Evolutionary conservation across 2,113 vertebrate genomes (phyloP), one percentile per base, ranked within the genome.

Genomic region (Aplodontia rufa): DNA sequence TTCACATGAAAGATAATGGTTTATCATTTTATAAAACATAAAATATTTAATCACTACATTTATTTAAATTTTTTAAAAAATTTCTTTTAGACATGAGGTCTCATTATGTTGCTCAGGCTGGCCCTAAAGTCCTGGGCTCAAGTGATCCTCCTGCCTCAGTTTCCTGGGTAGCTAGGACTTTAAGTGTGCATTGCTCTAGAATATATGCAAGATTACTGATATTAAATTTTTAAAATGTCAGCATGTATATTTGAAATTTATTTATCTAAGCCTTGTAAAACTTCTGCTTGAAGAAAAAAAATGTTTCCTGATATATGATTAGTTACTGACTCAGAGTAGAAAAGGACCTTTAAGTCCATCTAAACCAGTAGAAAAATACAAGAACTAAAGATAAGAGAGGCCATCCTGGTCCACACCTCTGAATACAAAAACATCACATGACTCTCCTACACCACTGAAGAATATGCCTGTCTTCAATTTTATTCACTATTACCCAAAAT

Each of bases 21-120:
- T 85, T 81, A 26, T 55, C 5, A 37, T 74, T 86, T 94, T 91
- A 95, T 97, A 96, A 85, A 96, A 51, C 45, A 93, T 75, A 79
- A 96, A 97, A 93, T 95, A 97, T 88, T 96, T 97, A 96, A 97
- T 97, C 80, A 79, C 90, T 85, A 40, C 11, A 28, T n/a, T 60
- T 47, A 69, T 96, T 93, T 49, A 40, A 40, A 42, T 42, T 40
- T 53, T 53, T 75, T 35, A 62, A 92, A 49, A 74, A 84, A 51
- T 19, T 69, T 35, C 60, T 37, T 62, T 53, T 53, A 75, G 37
- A 66, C 30, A 24, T 26, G 14, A 24, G 2, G 19, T 75, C 55
- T 83, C 58, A 24, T 35, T 62, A 12, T 16, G 13, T 30, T 62
- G 5, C 11, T 8, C 11, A 83, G 45, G 53, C 22, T 49, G 26